Evolutionary conservation across 2,888 invertebrate species (phyloP).

Genomic region (Lycia hirtaria): DNA sequence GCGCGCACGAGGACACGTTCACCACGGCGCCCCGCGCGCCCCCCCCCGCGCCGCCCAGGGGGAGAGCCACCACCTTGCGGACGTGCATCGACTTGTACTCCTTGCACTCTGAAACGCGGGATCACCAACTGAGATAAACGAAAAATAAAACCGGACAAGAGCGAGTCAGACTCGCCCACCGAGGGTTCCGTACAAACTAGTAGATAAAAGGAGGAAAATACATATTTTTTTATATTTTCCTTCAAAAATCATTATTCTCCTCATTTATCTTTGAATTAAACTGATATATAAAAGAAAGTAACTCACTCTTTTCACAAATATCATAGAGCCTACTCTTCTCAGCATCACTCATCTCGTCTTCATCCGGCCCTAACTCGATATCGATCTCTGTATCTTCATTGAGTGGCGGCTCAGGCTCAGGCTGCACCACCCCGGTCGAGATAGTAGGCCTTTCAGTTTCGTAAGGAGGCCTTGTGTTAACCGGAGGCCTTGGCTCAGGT

Average conservation of each 20-base stretch:
- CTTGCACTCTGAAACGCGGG: constrained; percentile 80
- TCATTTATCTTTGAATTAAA: too few relatives aligned
- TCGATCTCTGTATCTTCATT: constrained; percentile 48
- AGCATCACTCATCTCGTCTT: constrained; percentile 63
- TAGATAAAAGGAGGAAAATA: too few relatives aligned
- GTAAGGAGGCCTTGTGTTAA: constrained; percentile 21
- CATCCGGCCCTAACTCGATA: constrained; percentile 63
- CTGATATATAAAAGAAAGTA: not conserved
- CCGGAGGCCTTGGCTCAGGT: constrained; percentile 18
- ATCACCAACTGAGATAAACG: too few relatives aligned
- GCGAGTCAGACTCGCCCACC: too few relatives aligned
- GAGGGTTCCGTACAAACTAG: too few relatives aligned
- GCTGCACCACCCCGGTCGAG: constrained; percentile 17
- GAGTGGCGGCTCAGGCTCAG: not conserved
- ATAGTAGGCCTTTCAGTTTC: constrained; percentile 15
- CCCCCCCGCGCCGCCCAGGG: constrained; percentile 74
- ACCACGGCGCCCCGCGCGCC: constrained; percentile 75
- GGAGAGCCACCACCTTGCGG: constrained; percentile 79
- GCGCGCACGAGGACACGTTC: constrained; percentile 79
- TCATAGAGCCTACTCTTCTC: constrained; percentile 64
- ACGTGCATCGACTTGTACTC: constrained; percentile 80
- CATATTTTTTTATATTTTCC: too few relatives aligned
- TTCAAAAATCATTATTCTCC: too few relatives aligned
- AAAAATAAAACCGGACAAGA: too few relatives aligned
- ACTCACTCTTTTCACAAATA: constrained; percentile 70